A percentile compares a stretch with the other conserved stretches of the same genome.
Evolutionary conservation across 2,888 invertebrate genomes (phyloP).

Genomic region (Melinopterus prodromus): DNA sequence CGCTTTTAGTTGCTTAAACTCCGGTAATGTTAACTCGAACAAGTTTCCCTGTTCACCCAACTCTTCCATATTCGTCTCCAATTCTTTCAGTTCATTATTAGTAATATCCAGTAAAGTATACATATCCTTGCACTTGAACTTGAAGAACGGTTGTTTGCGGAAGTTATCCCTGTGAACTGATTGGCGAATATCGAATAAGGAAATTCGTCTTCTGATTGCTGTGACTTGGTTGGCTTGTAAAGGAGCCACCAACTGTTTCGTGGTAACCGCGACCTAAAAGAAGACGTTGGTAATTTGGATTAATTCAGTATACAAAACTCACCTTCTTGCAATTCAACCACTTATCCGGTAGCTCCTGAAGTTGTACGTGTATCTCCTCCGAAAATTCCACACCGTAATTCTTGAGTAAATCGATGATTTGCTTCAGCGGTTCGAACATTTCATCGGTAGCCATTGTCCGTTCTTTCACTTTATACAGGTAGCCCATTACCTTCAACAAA

Average conservation of each 20-base stretch:
- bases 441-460: conserved; percentile 79
- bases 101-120: conserved; percentile 76
- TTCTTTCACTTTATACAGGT: conserved; percentile 81
- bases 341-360: conserved; percentile 84
- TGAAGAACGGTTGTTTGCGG: conserved; percentile 66
- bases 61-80: conserved; percentile 74
- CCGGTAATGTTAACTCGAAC: conserved; percentile 87
- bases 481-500: conserved; percentile 83
- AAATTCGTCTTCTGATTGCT: conserved; percentile 83
- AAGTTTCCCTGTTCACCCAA: conserved; percentile 79
- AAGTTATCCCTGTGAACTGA: conserved; percentile 81
- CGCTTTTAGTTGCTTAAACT: conserved; percentile 78
- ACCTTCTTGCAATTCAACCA: conserved; percentile 87
- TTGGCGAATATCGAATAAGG: conserved; percentile 81
- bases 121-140: conserved; percentile 71
- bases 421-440: conserved; percentile 90
- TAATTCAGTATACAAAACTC: conserved; percentile 25
- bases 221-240: conserved; percentile 89
- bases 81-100: conserved; percentile 68
- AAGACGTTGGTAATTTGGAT: background rate
- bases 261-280: conserved; percentile 70
- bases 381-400: conserved; percentile 88
- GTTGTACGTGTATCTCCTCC: conserved; percentile 77
- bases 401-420: conserved; percentile 85
- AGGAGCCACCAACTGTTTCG: conserved; percentile 88